Evolutionary conservation across 2,797 vertebrate species (phyloP).

Genomic region (Anguilla pacifica): DNA sequence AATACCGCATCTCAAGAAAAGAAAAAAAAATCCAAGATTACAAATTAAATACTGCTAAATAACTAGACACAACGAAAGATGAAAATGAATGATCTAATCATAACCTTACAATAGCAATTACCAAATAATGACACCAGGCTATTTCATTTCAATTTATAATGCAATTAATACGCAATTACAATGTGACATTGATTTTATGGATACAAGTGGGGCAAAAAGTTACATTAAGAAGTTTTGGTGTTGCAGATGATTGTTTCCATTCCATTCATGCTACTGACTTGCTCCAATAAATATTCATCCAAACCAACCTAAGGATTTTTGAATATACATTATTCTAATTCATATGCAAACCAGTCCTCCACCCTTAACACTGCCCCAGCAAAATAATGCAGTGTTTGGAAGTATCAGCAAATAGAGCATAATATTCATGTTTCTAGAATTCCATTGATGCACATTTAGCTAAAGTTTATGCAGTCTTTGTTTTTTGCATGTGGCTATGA

Average conservation of each 20-base stretch:
- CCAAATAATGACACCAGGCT: constrained; percentile 10
- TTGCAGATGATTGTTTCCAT: not conserved
- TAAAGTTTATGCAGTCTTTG: not conserved
- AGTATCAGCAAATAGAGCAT: not conserved
- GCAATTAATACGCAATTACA: constrained; percentile 11
- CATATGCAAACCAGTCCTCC: not conserved
- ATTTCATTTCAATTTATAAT: constrained; percentile 20
- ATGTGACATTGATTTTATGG: constrained; percentile 20
- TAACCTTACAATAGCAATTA: constrained; percentile 18
- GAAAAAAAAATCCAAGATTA: not conserved
- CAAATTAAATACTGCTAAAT: not conserved
- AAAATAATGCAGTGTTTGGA: not conserved
- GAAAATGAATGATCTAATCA: constrained; percentile 10
- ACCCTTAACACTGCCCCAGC: not conserved
- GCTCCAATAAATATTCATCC: constrained; percentile 5
- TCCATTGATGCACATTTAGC: not conserved
- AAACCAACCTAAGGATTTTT: not conserved
- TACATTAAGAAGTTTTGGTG: not conserved
- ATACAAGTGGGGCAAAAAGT: constrained; percentile 9
- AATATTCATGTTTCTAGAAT: not conserved
- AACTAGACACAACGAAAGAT: not conserved
- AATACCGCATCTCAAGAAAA: not conserved
- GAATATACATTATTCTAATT: not conserved
- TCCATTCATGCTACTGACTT: not conserved
- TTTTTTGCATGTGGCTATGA: not conserved